These are phyloP conservation scores for Gymnoscopelus braueri DNA, from an alignment of 2,797 vertebrate genomes.

Conservation along the genomic window DNA sequence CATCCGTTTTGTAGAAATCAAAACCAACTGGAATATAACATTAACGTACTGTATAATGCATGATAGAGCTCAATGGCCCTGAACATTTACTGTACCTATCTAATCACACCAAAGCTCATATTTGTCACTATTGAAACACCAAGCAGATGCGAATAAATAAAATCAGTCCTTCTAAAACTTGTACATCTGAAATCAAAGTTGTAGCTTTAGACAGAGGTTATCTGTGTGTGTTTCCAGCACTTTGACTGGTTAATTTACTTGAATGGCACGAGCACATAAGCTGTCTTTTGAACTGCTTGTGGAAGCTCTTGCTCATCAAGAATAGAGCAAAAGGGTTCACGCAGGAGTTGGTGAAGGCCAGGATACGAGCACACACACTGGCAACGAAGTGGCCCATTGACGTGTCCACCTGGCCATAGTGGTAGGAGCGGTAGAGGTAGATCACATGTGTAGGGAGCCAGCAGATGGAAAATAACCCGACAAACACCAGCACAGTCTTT, in stretches of 20 bases:
- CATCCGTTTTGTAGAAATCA: too few species aligned
- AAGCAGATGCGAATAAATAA: too few species aligned
- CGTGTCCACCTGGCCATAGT: constrained; percentile 88
- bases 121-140: too few species aligned
- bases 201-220: constrained; percentile 55
- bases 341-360: constrained; percentile 90
- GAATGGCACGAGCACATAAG: constrained; percentile 85
- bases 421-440: constrained; percentile 90
- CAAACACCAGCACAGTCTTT: constrained; percentile 89
- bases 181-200: background rate
- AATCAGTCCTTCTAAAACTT: too few species aligned
- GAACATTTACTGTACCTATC: too few species aligned
- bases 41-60: too few species aligned
- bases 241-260: constrained; percentile 45
- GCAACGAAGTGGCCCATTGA: constrained; percentile 85
- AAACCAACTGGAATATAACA: too few species aligned
- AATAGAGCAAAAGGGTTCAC: constrained; percentile 90
- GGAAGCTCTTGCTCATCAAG: constrained; percentile 88
- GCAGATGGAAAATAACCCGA: constrained; percentile 88
- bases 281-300: constrained; percentile 89
- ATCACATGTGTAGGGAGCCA: constrained; percentile 90
- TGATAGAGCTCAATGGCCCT: too few species aligned
- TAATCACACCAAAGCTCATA: too few species aligned
- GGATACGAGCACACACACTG: constrained; percentile 86
- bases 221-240: constrained; percentile 55